A percentile compares a stretch with the other conserved stretches of the same genome.
Conservation (phyloP, 2,888 invertebrate species). For the Hirtodrosophila alboralis region DNA sequence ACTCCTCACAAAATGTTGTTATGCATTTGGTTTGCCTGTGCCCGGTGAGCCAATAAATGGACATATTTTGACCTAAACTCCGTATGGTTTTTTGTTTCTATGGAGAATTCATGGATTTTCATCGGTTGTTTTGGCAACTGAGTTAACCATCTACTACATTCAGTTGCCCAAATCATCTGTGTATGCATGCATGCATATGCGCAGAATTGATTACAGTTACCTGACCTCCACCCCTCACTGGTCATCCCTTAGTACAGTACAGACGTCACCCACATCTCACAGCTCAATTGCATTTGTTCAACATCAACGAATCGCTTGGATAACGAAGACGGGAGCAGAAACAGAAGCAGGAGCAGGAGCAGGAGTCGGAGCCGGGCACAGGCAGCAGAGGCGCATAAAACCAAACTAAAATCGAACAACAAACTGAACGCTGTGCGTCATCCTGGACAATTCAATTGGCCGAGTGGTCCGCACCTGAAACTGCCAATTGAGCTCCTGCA, state of each 20-base stretch:
- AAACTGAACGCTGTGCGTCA: slow-evolving; percentile 52
- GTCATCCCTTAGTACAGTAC: background rate
- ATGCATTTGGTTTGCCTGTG: background rate
- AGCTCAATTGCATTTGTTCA: slow-evolving; percentile 62
- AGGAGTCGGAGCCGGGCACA: slow-evolving; percentile 2
- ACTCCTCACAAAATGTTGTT: too few relatives aligned
- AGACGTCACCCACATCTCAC: slow-evolving; percentile 14
- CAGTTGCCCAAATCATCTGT: slow-evolving; percentile 29
- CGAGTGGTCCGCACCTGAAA: slow-evolving; percentile 40
- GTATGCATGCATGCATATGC: slow-evolving; percentile 43
- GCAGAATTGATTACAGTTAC: slow-evolving; percentile 54
- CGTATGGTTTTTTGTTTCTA: slow-evolving; percentile 4
- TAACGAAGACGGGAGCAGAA: slow-evolving; percentile 3
- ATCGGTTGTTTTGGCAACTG: slow-evolving; percentile 21
- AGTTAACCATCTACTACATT: slow-evolving; percentile 1
- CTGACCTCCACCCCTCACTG: slow-evolving; percentile 1
- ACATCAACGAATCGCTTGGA: slow-evolving; percentile 48
- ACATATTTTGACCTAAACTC: background rate
- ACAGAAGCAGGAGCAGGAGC: background rate
- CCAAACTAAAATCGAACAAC: slow-evolving; percentile 57
- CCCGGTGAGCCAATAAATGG: slow-evolving; percentile 6
- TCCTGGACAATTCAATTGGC: slow-evolving; percentile 66
- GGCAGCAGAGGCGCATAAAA: slow-evolving; percentile 38
- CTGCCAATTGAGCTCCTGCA: slow-evolving; percentile 26
- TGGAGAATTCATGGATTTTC: slow-evolving; percentile 17